Base-by-base conservation (phyloP, 2,888 invertebrate species). In the Watsonalla binaria region DNA sequence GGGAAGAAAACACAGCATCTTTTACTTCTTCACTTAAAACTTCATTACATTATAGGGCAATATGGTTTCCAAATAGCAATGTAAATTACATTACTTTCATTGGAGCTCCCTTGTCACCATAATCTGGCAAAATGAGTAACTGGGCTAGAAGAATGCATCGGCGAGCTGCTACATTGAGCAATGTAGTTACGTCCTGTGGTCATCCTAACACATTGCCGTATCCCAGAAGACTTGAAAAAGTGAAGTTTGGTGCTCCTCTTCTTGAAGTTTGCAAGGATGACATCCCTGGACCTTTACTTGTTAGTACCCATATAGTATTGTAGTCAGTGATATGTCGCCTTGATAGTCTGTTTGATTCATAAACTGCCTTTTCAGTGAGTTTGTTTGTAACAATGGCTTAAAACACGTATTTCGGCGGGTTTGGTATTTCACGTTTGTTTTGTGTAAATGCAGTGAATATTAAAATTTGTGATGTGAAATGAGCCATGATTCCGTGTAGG, bases 211-310 rank as follows among this genome's bases (percentile, higher is more conserved):
- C 93, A 35, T 93, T 95, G 63, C 95, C 96, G 15, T 96, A 96
- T 81, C 96, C 96, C 8, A 92, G 96, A 69, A 92, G 96, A 76
- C 90, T 97, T 64, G 97, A 97, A 90, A 97, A 97, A 93, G 97
- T 98, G 52, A 98, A 98, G 88, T 98, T 98, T 89, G 98, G 98
- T 65, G 96, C 95, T 61, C 94, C 97, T 50, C 91, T 98, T 61
- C 96, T 96, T 72, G 97, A 97, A 92, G 97, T 98, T 62, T 97
- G 98, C 90, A 97, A 98, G 87, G 97, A 97, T 84, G 97, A 97
- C 90, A 96, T 98, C 87, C 98, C 98, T 65, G 97, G 96, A 66
- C 97, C 97, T 61, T 92, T 98, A 75, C 92, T 98, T 82, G 97
- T 96, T 91, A 93, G 94, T 93, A 78, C 73, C 52, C 51, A 57